Conservation (phyloP, 2,113 vertebrate genomes). For the Salvelinus namaycush region DNA sequence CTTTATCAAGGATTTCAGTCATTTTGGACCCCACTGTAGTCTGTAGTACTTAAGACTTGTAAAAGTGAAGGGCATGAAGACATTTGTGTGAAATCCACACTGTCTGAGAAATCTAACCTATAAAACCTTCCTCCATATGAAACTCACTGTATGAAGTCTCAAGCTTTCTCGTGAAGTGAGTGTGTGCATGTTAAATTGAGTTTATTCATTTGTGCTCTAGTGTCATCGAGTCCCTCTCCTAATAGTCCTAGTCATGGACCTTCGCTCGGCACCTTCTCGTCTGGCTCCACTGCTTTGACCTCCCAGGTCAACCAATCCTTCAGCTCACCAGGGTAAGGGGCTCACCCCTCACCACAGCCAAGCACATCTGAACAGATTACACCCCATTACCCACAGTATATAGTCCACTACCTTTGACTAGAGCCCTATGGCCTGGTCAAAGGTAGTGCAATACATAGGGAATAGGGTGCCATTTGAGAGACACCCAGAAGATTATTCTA, state of each 20-base stretch:
- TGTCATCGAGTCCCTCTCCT: conserved; percentile 78
- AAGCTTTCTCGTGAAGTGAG: neutral
- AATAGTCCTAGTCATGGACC: conserved; percentile 70
- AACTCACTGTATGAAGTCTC: neutral
- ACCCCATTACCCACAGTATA: too few species aligned
- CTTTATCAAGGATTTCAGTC: too few species aligned
- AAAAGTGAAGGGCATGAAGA: neutral
- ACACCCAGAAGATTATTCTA: neutral
- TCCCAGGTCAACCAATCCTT: conserved; percentile 72
- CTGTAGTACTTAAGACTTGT: neutral
- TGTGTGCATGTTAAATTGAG: neutral
- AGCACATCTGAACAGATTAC: too few species aligned
- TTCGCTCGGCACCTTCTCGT: conserved; percentile 68
- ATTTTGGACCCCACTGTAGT: too few species aligned
- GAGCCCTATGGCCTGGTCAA: too few species aligned
- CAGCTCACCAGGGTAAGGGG: conserved; percentile 64
- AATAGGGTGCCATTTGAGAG: neutral
- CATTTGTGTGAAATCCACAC: neutral
- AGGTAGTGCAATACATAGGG: too few species aligned
- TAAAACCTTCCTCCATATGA: neutral
- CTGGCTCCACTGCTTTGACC: conserved; percentile 57
- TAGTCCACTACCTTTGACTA: too few species aligned
- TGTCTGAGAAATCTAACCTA: neutral
- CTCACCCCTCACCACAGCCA: neutral
- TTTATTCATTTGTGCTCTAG: conserved; percentile 46